Conservation (phyloP, 2,797 vertebrate genomes). For the Pangasius djambal region DNA sequence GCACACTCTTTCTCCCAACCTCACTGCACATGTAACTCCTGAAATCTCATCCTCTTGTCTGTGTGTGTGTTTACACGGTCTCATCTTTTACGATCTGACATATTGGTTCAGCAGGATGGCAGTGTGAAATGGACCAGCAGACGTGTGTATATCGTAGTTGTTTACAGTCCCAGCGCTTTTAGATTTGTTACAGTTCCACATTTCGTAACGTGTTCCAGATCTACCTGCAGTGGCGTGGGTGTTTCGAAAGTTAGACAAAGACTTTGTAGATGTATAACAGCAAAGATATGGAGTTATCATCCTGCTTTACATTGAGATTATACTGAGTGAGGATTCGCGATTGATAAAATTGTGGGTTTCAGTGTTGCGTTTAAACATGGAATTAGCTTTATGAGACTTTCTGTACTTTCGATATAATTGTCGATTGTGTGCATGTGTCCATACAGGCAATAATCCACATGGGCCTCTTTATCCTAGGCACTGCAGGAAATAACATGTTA, state of each 20-base stretch:
- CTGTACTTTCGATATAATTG: neutral
- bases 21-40: conserved; percentile 33
- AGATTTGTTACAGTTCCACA: neutral
- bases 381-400: neutral
- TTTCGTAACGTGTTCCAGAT: neutral
- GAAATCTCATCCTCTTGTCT: conserved; percentile 14
- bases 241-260: neutral
- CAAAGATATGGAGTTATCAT: neutral
- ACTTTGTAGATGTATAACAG: neutral
- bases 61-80: neutral
- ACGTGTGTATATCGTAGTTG: neutral
- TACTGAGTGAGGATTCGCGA: neutral
- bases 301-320: neutral
- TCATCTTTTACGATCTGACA: neutral
- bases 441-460: conserved; percentile 38
- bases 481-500: conserved; percentile 59
- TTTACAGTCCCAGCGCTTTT: neutral
- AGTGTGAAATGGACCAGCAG: neutral
- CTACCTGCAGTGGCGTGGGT: no score
- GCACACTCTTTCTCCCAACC: conserved; percentile 29
- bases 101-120: neutral
- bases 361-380: neutral
- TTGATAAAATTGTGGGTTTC: neutral
- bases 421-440: neutral
- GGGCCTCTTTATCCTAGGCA: conserved; percentile 55